These are phyloP conservation scores for Vannuccia rotundouncinata DNA, from an alignment of 2,888 invertebrate species.

Conservation along the genomic window DNA sequence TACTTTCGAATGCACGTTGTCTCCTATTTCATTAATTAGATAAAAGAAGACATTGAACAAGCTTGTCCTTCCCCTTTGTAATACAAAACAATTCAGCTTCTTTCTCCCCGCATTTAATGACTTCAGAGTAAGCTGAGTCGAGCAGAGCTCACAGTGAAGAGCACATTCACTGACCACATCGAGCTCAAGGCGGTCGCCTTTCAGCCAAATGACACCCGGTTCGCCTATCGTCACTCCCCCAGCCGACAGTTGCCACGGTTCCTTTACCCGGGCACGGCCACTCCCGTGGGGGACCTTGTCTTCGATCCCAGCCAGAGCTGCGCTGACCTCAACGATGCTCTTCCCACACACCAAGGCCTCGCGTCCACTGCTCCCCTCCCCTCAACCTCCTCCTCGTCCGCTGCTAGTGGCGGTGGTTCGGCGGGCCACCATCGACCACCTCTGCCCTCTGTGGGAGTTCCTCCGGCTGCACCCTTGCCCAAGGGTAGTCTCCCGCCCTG, in stretches of 20 bases:
- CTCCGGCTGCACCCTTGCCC: not conserved
- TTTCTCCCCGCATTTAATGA: too few species aligned
- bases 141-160: conserved; percentile 63
- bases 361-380: not conserved
- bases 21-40: too few species aligned
- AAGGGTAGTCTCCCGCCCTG: conserved; percentile 17
- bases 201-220: conserved; percentile 63
- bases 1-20: too few species aligned
- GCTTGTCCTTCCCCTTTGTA: too few species aligned
- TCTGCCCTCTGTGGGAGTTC: not conserved
- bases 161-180: conserved; percentile 73
- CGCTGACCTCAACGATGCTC: conserved; percentile 1
- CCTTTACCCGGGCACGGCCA: conserved; percentile 42
- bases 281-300: conserved; percentile 34
- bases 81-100: too few species aligned
- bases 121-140: not conserved
- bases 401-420: not conserved
- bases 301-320: conserved; percentile 11
- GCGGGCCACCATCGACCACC: not conserved
- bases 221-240: conserved; percentile 59
- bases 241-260: conserved; percentile 28
- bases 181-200: conserved; percentile 65
- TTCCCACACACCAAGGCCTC: not conserved
- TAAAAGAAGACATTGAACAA: too few species aligned
- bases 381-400: not conserved